phyloP scores from a whole-genome alignment of 2,888 invertebrate species.

The Noctua pronuba region DNA sequence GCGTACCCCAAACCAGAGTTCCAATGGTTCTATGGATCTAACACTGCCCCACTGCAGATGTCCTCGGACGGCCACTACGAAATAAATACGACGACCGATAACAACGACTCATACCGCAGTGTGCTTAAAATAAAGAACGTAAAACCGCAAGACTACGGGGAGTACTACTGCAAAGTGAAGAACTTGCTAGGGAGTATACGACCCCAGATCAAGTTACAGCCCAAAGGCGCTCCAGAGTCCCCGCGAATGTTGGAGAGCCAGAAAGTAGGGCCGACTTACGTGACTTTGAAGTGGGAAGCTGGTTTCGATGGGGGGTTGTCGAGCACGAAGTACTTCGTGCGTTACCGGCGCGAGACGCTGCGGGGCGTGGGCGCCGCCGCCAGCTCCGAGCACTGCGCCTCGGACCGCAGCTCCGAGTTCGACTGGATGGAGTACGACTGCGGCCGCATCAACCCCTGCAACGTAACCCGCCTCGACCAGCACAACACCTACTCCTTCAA shows the following conservation, averaged over 20 bases:
- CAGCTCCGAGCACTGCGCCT: slow-evolving; percentile 78
- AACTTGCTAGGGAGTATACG: slow-evolving; percentile 95
- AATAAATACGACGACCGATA: slow-evolving; percentile 94
- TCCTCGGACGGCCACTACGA: slow-evolving; percentile 96
- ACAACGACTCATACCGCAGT: slow-evolving; percentile 96
- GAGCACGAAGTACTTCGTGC: slow-evolving; percentile 96
- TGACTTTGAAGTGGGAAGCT: slow-evolving; percentile 95
- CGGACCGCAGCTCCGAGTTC: slow-evolving; percentile 84
- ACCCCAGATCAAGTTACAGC: slow-evolving; percentile 94
- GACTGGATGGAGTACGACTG: slow-evolving; percentile 97
- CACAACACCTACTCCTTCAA: slow-evolving; percentile 96
- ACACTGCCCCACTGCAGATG: slow-evolving; percentile 93
- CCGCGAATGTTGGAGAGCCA: slow-evolving; percentile 93
- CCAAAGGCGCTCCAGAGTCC: slow-evolving; percentile 96
- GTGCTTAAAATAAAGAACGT: slow-evolving; percentile 93
- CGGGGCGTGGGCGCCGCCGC: slow-evolving; percentile 89
- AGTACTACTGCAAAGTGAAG: slow-evolving; percentile 96
- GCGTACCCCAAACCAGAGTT: slow-evolving; percentile 98
- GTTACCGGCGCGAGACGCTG: slow-evolving; percentile 92
- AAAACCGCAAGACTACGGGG: slow-evolving; percentile 96
- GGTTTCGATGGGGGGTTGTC: slow-evolving; percentile 97
- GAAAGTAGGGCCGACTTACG: slow-evolving; percentile 94
- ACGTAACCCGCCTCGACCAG: slow-evolving; percentile 95
- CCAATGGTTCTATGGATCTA: slow-evolving; percentile 96
- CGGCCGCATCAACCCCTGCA: slow-evolving; percentile 96